phyloP scores from a whole-genome alignment of 2,113 vertebrate genomes.

The Cisticola juncidis region DNA sequence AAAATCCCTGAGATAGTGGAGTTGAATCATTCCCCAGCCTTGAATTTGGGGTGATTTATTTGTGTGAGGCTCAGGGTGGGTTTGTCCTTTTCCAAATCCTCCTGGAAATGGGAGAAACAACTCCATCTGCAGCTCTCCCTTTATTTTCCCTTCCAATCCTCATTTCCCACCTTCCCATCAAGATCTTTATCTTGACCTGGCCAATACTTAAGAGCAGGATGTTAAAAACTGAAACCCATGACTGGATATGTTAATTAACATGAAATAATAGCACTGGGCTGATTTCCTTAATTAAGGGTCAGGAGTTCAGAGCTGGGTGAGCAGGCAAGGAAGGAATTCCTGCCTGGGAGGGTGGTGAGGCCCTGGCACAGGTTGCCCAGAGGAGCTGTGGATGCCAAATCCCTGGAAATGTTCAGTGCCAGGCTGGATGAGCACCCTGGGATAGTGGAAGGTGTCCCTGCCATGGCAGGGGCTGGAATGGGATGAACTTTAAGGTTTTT shows the following conservation, averaged over 20 bases:
- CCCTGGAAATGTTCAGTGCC: background rate
- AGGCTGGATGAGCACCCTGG: background rate
- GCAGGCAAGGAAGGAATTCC: background rate
- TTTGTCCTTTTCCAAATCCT: background rate
- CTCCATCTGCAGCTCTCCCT: background rate
- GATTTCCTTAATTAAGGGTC: background rate
- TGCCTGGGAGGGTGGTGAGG: fast-evolving
- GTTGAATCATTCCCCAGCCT: background rate
- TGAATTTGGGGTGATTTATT: background rate
- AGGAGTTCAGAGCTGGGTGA: background rate
- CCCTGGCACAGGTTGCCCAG: background rate
- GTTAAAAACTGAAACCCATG: background rate
- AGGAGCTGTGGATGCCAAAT: background rate
- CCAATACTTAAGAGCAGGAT: background rate
- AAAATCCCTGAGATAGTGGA: background rate
- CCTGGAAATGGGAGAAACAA: background rate
- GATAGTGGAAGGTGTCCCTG: background rate
- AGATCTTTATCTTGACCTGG: background rate
- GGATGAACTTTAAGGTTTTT: background rate
- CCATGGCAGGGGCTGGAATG: background rate
- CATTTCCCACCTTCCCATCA: background rate
- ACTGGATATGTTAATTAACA: background rate
- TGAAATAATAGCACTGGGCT: background rate
- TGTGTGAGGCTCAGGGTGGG: fast-evolving
- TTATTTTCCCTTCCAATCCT: background rate